Percentiles rank a stretch among this genome's conserved stretches.
These are phyloP conservation scores for Necrosyrtes monachus DNA, from an alignment of 2,797 vertebrate genomes.

Conservation along the genomic window DNA sequence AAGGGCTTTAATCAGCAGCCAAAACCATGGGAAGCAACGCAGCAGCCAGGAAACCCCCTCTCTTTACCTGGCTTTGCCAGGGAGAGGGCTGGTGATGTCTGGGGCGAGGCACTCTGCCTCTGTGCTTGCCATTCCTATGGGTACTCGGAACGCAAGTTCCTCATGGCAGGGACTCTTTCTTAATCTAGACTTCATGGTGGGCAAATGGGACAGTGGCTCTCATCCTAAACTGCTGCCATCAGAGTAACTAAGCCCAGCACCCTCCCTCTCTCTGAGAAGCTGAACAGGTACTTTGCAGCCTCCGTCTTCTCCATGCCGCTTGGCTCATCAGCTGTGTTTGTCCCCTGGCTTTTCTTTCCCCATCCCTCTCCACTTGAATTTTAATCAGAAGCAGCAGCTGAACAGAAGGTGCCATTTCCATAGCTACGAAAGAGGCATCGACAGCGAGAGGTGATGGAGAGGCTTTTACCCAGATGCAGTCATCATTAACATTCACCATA, in stretches of 20 bases:
- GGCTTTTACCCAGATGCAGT: neutral
- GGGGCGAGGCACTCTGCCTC: neutral
- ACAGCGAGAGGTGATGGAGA: neutral
- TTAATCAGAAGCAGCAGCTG: neutral
- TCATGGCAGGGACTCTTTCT: neutral
- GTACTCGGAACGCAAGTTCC: neutral
- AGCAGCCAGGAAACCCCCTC: neutral
- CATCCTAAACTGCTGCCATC: neutral
- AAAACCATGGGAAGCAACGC: neutral
- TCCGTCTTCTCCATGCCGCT: neutral
- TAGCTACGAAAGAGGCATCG: neutral
- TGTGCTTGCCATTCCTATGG: neutral
- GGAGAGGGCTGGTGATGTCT: neutral
- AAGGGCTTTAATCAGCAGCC: neutral
- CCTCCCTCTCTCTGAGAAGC: neutral
- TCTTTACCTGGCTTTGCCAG: neutral
- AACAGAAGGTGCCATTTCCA: constrained; percentile 39
- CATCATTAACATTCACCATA: neutral
- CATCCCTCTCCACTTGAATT: neutral
- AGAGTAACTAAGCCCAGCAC: neutral
- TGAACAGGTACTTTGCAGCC: neutral
- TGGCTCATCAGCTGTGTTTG: neutral
- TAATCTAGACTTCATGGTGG: neutral
- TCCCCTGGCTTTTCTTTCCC: neutral
- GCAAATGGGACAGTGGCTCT: neutral